Base-by-base conservation (phyloP, 1,140 invertebrate genomes). In the Drosophila aff. region DNA sequence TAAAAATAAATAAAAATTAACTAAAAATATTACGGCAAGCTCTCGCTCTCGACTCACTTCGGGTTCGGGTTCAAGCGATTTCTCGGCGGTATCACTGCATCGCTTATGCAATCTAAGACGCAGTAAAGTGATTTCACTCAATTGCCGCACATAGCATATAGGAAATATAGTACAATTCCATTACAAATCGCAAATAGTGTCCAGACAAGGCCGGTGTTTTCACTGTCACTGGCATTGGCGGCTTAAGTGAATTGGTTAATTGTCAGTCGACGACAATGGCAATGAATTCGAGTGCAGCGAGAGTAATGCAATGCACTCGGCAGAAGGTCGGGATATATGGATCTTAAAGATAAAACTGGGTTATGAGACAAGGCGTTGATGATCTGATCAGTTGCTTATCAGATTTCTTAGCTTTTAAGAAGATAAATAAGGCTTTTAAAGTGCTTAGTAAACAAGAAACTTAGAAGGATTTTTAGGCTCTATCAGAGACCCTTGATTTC, bases 41-140 rank as follows among this genome's bases (percentile, higher is more conserved):
- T 47, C 18, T 55, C 18, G 31, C 68, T 58, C 7, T 38, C 41
- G 33, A 9, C 18, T 68, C 31, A 21, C 10, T 74, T 74, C 18
- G 72, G 36, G 69, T 74, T 74, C 69, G 58, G 49, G 58, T 75
- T 74, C 47, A 55, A 28, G 40, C 26, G 59, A 63, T 46, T 73
- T 63, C 64, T 26, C 41, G 26, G 41, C 41, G 26, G 41, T 21
- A 55, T 60, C 53, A 72, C 47, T 80, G 68, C 77, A 73, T 55
- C 78, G 49, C 62, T 90, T 89, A 76, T 84, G 78, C 82, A 90
- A 82, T 79, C 79, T 85, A 85, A 90, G 81, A 79, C 85, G 85
- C 82, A 85, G 79, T 90, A 63, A n/a, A 53, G 49, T 40, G 53
- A 47, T 75, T 71, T 65, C 50, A 59, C 65, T 63, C 63, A 61